Base-by-base conservation (phyloP, 2,113 vertebrate genomes). In the Eolophus roseicapilla region DNA sequence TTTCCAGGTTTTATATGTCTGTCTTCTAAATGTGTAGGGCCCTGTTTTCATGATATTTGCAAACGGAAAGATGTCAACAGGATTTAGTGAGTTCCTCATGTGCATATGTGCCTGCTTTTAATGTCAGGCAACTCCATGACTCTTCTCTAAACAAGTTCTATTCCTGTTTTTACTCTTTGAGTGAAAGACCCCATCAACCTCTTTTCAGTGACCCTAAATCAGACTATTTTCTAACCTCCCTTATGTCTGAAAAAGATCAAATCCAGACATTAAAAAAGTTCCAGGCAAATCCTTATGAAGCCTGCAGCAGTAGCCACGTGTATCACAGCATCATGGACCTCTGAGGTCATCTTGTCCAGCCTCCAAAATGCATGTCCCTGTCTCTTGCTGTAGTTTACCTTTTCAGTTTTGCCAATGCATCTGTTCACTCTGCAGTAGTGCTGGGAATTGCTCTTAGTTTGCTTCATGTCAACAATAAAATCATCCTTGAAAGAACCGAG, bases 31-130 rank as follows among this genome's bases (percentile, higher is more conserved):
- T 4, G 7, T 37, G 6, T 29, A 76, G 47, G 10, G 14, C 9
- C 21, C 19, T 13, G 13, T 19, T 82, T 62, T 62, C 41, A 41
- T 14, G 41, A 41, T 41, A 41, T 68, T 93, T 85, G 43, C 18
- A 49, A 52, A 46, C 3, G 4, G 12, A 35, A 70, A 52, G 68
- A 17, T 31, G 17, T 23, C 19, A 80, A 62, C 5, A 41, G 41
- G 46, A 33, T 71, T 71, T 28, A 35, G 20, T 7, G 28, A 52
- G 35, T 5, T 82, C 35, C 27, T 90, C 35, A 25, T 4, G 17
- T 9, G 10, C 2, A 0, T 8, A 33, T 0, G 1, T 50, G 20
- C 18, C 57, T 2, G 1, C 18, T 82, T 86, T 29, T 50, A 80
- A 3, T 5, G 25, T 41, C 59, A 88, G 53, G 67, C 44, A 77